Base-by-base conservation (phyloP, 1,140 invertebrate genomes). In the Cyphomyrmex costatus region DNA sequence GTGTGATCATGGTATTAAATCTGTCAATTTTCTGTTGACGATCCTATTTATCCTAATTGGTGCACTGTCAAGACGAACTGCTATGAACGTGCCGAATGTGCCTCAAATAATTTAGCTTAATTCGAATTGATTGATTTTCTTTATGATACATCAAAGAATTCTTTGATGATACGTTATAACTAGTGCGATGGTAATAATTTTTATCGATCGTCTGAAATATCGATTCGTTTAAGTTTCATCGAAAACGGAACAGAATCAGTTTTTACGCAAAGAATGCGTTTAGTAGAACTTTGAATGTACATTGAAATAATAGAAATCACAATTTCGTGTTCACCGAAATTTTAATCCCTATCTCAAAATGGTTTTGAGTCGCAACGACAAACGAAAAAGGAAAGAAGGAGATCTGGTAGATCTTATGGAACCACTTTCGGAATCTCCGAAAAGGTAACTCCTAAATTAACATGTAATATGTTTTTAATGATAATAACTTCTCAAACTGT, bases 401-500 rank as follows among this genome's bases (percentile, higher is more conserved):
- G 95, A 95, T 87, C 85, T 95, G 74, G 95, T 95, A 76, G 94
- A 95, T 92, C 94, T 95, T 73, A 93, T 95, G 88, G 95, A 95
- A 80, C 93, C 94, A 27, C 87, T 95, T 4, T 93, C 94, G 30
- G 95, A 95, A 85, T 94, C 95, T 76, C 95, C 95, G 36, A 96
- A 96, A 90, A 96, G 95, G 96, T 96, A 93, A 89, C 91, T 42
- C 82, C 14, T 78, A 33, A 61, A 33, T 51, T 80, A 0, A 8
- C 7, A 12, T 30, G 6, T 10, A 53, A 30, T 21, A 65, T 42
- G 7, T 12, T 42, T 21, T 21, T 6, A 65, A 65, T n/a, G 30
- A 42, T 27, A 42, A 33, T 77, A 21, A 7, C 53, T 21, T 56
- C 19, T 21, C 7, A 6, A 56, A 56, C 6, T 56, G 53, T 10